Evolutionary conservation across 92 coral and sea anemone genomes (phyloP), one percentile per base, ranked within the genome.

Genomic region (Meandrina meandrites): DNA sequence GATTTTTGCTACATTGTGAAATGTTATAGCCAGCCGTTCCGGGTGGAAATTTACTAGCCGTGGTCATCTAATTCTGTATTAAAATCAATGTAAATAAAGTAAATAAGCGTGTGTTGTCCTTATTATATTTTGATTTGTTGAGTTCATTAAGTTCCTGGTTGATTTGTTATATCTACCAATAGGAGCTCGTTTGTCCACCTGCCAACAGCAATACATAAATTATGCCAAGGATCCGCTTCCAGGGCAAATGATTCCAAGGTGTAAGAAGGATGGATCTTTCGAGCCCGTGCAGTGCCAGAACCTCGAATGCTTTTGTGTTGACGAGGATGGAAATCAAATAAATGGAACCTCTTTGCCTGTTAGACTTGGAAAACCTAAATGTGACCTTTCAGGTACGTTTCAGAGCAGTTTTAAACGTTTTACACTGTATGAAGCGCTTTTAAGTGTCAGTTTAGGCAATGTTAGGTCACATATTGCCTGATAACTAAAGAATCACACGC

Each of bases 261-360:
- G 99, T 57, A 83, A 75, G 45, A 22, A 56, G 54, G 92, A 94
- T 74, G 99, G 99, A 6, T 85, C 88, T 22, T 97, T 93, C 88
- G 93, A 93, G 72, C 85, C 93, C 34, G 76, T 95, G 56, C 99
- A 97, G 69, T 97, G 99, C 58, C 67, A 86, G 64, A 86, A 75
- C 34, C 89, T 86, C 28, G 70, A 57, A 67, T 97, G 99, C 75
- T 95, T 88, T 69, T 97, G 99, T 86, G 98, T 90, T 31, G 94
- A 93, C 81, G 71, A 88, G 32, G 78, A 90, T 66, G 98, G 98
- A 3, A 85, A 81, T 27, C 91, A 86, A 84, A 88, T 93, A 27
- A 67, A 79, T 40, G 97, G 96, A 37, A 92, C 99, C 24, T 82
- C 94, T 14, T 80, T 92, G 19, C 93, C 88, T 47, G 79, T 78